Evolutionary conservation across 2,888 invertebrate species (phyloP), one percentile per base, ranked within the genome.

Genomic region (Cerceris ruficornis): DNA sequence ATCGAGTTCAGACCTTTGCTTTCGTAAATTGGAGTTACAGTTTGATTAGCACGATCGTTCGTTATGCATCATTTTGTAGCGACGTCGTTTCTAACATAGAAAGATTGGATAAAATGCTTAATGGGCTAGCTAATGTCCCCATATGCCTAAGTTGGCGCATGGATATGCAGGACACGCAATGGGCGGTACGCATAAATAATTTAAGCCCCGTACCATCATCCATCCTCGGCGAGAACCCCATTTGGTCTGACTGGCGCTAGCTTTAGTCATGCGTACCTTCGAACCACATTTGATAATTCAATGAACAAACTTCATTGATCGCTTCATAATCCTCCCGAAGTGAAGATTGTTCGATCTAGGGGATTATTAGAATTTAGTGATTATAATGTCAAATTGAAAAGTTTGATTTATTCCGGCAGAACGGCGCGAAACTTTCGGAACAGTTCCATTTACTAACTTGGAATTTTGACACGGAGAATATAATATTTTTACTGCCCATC

Each of bases 121-220:
- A 92, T 92, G 91, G 91, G 84, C 87, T 89, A 89, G 88, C 88
- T 90, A 90, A 91, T 89, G 90, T 88, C 82, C 88, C 90, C 89
- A 88, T 90, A 91, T 91, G 90, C 84, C 88, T 87, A 82, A 85
- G 85, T 83, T 78, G 59, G 78, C 73, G 70, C 80, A 64, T 74
- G 69, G 77, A 76, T 70, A 77, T 77, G 77, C 76, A 77, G 84
- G 85, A 91, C 91, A 88, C 88, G 89, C 86, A 86, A 88, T 90
- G 88, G 90, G 91, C 89, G 90, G 85, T 77, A 76, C 85, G 86
- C 87, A 88, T 91, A 84, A 86, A 90, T 91, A 91, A 91, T 91
- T 83, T 82, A 82, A 68, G 73, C 82, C 70, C 74, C 79, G 83
- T 74, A 84, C 82, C 85, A 83, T 86, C 88, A 85, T 88, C 88